phyloP scores from a whole-genome alignment of 2,888 invertebrate species.

The Metopia argyrocephala region DNA sequence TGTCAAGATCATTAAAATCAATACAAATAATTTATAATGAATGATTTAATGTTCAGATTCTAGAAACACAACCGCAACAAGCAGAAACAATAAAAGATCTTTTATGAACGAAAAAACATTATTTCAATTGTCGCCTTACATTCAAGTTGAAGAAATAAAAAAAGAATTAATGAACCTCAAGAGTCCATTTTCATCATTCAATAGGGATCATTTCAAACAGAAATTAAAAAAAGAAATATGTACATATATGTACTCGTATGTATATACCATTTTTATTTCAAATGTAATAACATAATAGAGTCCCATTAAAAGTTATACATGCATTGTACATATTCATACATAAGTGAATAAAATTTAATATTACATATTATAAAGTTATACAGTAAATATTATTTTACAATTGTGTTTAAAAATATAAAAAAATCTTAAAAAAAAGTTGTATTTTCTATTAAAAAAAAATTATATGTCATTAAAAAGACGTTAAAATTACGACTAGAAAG shows the following conservation, averaged over 20 bases:
- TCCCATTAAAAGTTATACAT: too few relatives aligned
- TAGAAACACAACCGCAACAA: not conserved
- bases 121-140: slow-evolving; percentile 12
- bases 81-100: slow-evolving; percentile 10
- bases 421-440: too few relatives aligned
- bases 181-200: slow-evolving; percentile 1
- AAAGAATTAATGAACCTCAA: slow-evolving; percentile 13
- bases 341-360: too few relatives aligned
- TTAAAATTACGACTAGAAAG: not conserved
- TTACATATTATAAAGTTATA: too few relatives aligned
- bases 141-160: not conserved
- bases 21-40: slow-evolving; percentile 20
- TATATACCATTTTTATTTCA: slow-evolving; percentile 7
- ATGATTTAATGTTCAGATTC: slow-evolving; percentile 26
- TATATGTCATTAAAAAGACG: slow-evolving; percentile 13
- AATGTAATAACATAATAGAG: not conserved
- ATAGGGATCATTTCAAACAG: not conserved
- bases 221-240: not conserved
- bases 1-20: slow-evolving; percentile 55
- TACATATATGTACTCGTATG: not conserved
- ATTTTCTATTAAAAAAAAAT: slow-evolving; percentile 6
- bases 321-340: too few relatives aligned
- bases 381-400: too few relatives aligned
- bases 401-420: not conserved
- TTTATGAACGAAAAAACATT: slow-evolving; percentile 11